A percentile compares a stretch with the other conserved stretches of the same genome.
phyloP scores from a whole-genome alignment of 2,113 vertebrate species.

The Phylloscopus trochilus region DNA sequence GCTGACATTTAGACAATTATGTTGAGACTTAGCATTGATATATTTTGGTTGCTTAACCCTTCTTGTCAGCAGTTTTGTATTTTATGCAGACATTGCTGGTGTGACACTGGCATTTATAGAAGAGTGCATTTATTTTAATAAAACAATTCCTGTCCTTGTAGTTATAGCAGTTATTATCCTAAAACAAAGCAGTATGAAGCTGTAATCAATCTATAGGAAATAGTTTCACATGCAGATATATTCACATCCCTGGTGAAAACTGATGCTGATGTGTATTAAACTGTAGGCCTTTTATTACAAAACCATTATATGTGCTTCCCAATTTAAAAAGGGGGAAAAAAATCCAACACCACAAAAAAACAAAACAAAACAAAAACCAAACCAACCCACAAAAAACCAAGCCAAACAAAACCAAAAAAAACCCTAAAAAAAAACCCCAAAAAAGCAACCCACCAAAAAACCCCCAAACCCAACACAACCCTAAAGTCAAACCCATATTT shows the following conservation, averaged over 20 bases:
- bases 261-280: not conserved
- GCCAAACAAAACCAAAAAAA: not conserved
- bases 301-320: not conserved
- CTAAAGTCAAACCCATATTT: not conserved
- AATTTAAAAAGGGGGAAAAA: accelerated
- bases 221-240: not conserved
- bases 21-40: constrained; percentile 45
- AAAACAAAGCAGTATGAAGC: not conserved
- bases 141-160: not conserved
- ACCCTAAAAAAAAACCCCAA: not conserved
- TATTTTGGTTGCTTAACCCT: constrained; percentile 58
- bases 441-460: no score
- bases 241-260: not conserved
- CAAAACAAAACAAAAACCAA: no score
- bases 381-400: no score
- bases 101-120: constrained; percentile 32
- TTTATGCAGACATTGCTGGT: constrained; percentile 33
- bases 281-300: not conserved
- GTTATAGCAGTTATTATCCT: not conserved
- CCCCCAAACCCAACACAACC: not conserved
- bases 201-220: not conserved
- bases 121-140: constrained; percentile 19
- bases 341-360: not conserved
- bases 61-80: constrained; percentile 56
- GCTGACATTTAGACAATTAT: constrained; percentile 67